These are phyloP conservation scores for Trachelus troglodyta DNA, from an alignment of 2,888 invertebrate genomes.

Conservation along the genomic window DNA sequence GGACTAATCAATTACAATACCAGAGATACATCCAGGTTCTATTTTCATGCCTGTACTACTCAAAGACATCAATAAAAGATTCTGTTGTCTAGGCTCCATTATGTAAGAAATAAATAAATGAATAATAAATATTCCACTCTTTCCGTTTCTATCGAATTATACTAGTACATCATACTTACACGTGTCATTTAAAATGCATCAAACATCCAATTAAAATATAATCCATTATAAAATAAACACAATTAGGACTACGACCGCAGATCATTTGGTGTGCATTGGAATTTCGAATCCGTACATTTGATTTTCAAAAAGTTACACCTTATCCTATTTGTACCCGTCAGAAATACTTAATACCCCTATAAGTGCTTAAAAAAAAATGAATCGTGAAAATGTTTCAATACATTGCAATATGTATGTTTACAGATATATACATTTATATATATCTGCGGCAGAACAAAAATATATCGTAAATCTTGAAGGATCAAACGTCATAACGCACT, in stretches of 20 bases:
- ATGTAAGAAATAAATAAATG: background rate
- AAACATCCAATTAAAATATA: background rate
- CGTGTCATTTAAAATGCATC: background rate
- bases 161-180: background rate
- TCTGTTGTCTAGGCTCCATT: background rate
- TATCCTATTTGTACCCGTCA: conserved; percentile 64
- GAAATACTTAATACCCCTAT: conserved; percentile 55
- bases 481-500: background rate
- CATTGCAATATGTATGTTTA: conserved; percentile 27
- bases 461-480: background rate
- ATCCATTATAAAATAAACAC: background rate
- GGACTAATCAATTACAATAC: background rate
- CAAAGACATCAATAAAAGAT: background rate
- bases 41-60: background rate
- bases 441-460: conserved; percentile 28
- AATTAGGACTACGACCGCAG: conserved; percentile 24
- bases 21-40: background rate
- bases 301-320: conserved; percentile 48
- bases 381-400: conserved; percentile 34
- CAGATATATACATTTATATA: conserved; percentile 19
- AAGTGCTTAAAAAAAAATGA: conserved; percentile 12
- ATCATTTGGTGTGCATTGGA: conserved; percentile 42
- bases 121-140: background rate
- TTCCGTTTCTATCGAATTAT: background rate
- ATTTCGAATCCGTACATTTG: conserved; percentile 51